Percentiles rank a stretch among this genome's conserved stretches.
Evolutionary conservation across 1,140 invertebrate species (phyloP).

Genomic region (Pseudomyrmex sp.): DNA sequence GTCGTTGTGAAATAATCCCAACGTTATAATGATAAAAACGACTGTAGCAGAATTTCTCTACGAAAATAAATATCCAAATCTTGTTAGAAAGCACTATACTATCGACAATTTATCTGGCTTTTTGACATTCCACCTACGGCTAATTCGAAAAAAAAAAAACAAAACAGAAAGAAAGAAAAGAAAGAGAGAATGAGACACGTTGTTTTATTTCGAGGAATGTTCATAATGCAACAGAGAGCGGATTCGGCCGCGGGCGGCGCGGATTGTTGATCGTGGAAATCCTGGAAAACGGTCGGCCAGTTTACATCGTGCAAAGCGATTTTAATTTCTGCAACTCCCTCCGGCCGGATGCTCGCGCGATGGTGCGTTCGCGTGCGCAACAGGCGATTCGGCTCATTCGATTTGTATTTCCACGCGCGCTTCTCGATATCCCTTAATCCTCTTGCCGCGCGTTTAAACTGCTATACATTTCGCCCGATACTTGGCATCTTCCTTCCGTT

Average conservation of each 20-base stretch:
- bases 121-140: background rate
- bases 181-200: background rate
- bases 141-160: background rate
- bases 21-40: background rate
- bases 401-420: conserved; percentile 50
- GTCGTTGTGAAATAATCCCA: too few species aligned
- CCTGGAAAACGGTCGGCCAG: background rate
- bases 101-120: background rate
- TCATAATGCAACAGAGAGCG: conserved; percentile 3
- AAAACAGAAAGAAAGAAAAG: too few species aligned
- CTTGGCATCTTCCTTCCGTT: background rate
- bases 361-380: conserved; percentile 28
- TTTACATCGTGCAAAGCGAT: conserved; percentile 13
- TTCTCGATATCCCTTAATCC: conserved; percentile 57
- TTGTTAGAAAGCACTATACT: background rate
- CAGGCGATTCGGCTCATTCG: conserved; percentile 56
- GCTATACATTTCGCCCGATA: conserved; percentile 19
- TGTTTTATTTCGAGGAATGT: background rate
- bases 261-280: conserved; percentile 1
- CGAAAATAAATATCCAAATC: conserved; percentile 5
- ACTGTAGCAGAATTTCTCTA: background rate
- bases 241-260: background rate
- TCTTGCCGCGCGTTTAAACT: conserved; percentile 47
- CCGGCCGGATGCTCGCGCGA: background rate
- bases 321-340: conserved; percentile 46